Percentiles rank a stretch among this genome's conserved stretches.
phyloP scores from a whole-genome alignment of 1,140 invertebrate genomes.

The Drosophila melanogaster region Release_6_plus_ISO1_MT NT_033779.5:5371501-5372000 shows the following conservation, averaged over 20 bases:
- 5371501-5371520: constrained; percentile 55
- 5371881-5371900: constrained; percentile 9
- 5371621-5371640: constrained; percentile 9
- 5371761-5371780: constrained; percentile 83
- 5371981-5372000: not conserved
- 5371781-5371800: constrained; percentile 83
- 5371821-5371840: constrained; percentile 62
- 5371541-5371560: constrained; percentile 21
- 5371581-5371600: constrained; percentile 1
- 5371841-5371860: constrained; percentile 43
- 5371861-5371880: constrained; percentile 30
- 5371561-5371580: not conserved
- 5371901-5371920: not conserved
- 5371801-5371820: constrained; percentile 80
- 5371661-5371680: constrained; percentile 79
- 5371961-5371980: not conserved
- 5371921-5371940: not conserved
- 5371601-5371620: constrained; percentile 13
- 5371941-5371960: no score
- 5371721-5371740: constrained; percentile 79
- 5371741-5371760: constrained; percentile 77
- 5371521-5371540: constrained; percentile 50
- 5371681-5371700: constrained; percentile 19
- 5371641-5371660: constrained; percentile 61
- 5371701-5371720: constrained; percentile 7